Evolutionary conservation across 2,113 vertebrate species (phyloP), one percentile per base, ranked within the genome.

Genomic region (Verasper variegatus): DNA sequence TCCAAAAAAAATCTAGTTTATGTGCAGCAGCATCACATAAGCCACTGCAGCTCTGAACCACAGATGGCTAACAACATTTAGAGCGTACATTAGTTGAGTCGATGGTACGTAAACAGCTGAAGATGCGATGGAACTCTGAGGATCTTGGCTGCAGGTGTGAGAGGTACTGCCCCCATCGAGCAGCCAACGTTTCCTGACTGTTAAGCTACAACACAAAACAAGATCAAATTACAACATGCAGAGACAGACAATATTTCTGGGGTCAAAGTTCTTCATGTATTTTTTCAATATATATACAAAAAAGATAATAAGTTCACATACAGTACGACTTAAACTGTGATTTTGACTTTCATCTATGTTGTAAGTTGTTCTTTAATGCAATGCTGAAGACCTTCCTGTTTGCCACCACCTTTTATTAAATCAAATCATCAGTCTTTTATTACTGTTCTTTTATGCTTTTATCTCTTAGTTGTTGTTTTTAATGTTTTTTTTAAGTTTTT

Each of bases 51-150:
- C 42, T 27, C 1, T 75, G 68, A 23, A 62, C 49, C 76, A 69
- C 27, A 26, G 6, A 17, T 1, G 27, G n/a, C 56, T 31, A 15
- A 3, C 20, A 18, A 17, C 9, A 7, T 18, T 10, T 37, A 45
- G 24, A 35, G 86, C 92, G 0, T 91, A 98, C 97, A 23, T 96
- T 95, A 14, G 94, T 97, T 23, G 88, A 94, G 91, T 99, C 96
- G 49, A 98, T 89, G 69, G 96, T 96, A 87, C 88, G 95, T 74
- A 99, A 90, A 71, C 96, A 95, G 86, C 88, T 95, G 90, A 98
- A 98, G 75, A 97, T 92, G 79, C 85, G 95, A 71, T 97, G 95
- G 2, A 97, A 94, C 62, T 96, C 94, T 0, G 86, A 91, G 71
- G 94, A 93, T 80, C 93, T 95, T 0, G 71, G 90, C 60, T 95